These are phyloP conservation scores for Micrasema longulum DNA, from an alignment of 1,140 invertebrate species.

Conservation along the genomic window DNA sequence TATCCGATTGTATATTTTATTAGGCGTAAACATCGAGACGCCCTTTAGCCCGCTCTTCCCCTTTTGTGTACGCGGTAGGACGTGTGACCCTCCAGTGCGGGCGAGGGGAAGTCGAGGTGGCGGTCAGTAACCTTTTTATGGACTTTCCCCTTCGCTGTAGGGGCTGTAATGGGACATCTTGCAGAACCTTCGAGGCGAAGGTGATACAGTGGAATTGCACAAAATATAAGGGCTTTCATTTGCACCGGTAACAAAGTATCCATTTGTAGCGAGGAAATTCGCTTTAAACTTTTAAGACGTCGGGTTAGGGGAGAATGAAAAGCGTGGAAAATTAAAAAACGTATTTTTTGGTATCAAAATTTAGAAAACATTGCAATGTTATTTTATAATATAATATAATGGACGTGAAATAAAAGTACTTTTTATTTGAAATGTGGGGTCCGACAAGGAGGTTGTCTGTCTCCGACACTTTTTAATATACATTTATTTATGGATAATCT, in stretches of 20 bases:
- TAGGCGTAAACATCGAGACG: conserved; percentile 28
- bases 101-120: background rate
- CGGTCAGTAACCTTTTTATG: conserved; percentile 41
- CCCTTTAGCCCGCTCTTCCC: conserved; percentile 1
- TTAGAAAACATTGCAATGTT: too few relatives aligned
- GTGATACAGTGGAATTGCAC: background rate
- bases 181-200: conserved; percentile 9
- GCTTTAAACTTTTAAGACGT: too few relatives aligned
- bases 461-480: too few relatives aligned
- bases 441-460: too few relatives aligned
- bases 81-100: background rate
- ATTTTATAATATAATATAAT: too few relatives aligned
- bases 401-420: too few relatives aligned
- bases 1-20: conserved; percentile 24
- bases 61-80: background rate
- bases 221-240: conserved; percentile 17
- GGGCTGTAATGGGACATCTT: conserved; percentile 29
- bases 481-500: too few relatives aligned
- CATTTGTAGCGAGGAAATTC: too few relatives aligned
- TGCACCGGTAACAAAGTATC: background rate
- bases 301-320: too few relatives aligned
- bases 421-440: too few relatives aligned
- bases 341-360: too few relatives aligned
- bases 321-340: too few relatives aligned
- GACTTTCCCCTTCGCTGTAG: conserved; percentile 14